Conservation (phyloP, 2,888 invertebrate genomes). For the Priapulus caudatus region DNA sequence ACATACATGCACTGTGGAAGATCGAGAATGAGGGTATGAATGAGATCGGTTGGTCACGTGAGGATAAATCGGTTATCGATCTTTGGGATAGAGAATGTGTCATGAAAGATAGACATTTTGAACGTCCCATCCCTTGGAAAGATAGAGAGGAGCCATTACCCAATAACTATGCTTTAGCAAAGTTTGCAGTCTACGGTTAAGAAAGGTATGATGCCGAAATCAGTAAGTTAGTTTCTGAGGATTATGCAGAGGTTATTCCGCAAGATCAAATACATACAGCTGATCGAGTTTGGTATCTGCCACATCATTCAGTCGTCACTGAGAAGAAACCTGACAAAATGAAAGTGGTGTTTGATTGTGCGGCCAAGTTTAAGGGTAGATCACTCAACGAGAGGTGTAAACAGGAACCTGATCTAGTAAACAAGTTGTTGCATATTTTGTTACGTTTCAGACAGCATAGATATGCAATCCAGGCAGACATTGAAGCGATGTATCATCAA, state of each 20-base stretch:
- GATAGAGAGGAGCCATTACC: background rate
- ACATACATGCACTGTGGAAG: too few relatives aligned
- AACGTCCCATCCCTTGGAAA: background rate
- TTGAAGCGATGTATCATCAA: conserved; percentile 12
- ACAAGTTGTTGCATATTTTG: conserved; percentile 8
- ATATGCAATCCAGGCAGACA: conserved; percentile 9
- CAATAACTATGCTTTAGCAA: too few relatives aligned
- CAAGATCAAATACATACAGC: background rate
- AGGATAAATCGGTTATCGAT: background rate
- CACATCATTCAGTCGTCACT: background rate
- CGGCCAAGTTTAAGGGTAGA: conserved; percentile 7
- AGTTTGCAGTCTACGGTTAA: too few relatives aligned
- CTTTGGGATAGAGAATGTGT: background rate
- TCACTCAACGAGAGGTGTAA: conserved; percentile 7
- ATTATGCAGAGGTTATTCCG: background rate
- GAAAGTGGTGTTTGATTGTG: conserved; percentile 4
- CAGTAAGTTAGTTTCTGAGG: background rate
- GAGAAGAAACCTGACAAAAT: background rate
- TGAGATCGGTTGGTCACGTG: background rate
- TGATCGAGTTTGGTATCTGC: background rate
- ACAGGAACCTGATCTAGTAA: conserved; percentile 13
- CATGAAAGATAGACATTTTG: background rate
- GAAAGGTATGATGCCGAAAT: too few relatives aligned
- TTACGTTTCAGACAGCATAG: conserved; percentile 8
- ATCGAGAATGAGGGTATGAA: background rate